Base-by-base conservation (phyloP, 2,888 invertebrate genomes). In the Chloroclysta siterata region DNA sequence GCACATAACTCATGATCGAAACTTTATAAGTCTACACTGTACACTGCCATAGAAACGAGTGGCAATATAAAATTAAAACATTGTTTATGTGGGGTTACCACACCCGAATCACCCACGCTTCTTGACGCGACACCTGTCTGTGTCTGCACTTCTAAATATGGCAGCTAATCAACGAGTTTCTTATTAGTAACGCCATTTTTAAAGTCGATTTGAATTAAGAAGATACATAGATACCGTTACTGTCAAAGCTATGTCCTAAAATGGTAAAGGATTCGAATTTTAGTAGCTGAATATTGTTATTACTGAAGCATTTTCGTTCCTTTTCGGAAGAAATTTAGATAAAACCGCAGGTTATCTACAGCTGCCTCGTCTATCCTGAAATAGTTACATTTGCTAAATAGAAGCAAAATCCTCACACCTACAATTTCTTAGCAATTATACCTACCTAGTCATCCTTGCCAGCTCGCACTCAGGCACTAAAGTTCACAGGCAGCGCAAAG, bases 61-160 rank as follows among this genome's bases (percentile, higher is more conserved):
- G 85, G 79, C 81, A 78, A 80, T 76, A 77, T 72, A 72, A 82
- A 83, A 82, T 82, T 81, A 77, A 79, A 79, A 75, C 73, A 76
- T 77, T 80, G 76, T 78, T 78, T 80, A 81, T 79, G 76, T 74
- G 77, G 77, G 79, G 81, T 80, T 79, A 76, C 88, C 88, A 81
- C 89, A 84, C 88, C 89, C 81, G 74, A 70, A 71, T 77, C 85
- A 79, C 90, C 91, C 84, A 90, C 90, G 80, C 83, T 53, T 57
- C 60, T 68, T 63, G 65, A 62, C 46, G 56, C 63, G 63, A 67
- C 71, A 69, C 72, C 69, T 71, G 46, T 46, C 17, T 3, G 3
- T 11, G 46, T 17, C 46, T 15, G 68, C 69, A 66, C 63, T 60
- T 57, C 71, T 68, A 65, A 61, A 71, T 73, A 70, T 70, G 72